Conservation (phyloP, 2,797 vertebrate species). For the Artibeus lituratus region DNA sequence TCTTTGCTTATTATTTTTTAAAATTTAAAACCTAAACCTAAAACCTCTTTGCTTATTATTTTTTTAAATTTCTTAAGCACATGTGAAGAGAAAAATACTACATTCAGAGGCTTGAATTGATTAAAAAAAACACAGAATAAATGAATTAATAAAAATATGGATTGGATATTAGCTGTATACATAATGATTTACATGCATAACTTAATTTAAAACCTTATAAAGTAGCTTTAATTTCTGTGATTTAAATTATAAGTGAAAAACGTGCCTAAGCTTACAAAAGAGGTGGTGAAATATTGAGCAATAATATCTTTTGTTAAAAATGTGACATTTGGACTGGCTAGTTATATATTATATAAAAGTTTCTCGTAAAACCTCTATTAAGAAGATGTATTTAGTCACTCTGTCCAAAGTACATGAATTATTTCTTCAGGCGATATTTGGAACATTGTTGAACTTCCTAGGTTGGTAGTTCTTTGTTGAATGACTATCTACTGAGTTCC, state of each 20-base stretch:
- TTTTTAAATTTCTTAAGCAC: background rate
- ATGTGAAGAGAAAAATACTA: background rate
- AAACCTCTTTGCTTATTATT: background rate
- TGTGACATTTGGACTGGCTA: background rate
- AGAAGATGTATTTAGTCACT: background rate
- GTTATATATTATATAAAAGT: background rate
- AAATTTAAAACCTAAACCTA: background rate
- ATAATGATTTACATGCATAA: background rate
- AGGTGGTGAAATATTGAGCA: background rate
- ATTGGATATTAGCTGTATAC: background rate
- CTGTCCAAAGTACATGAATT: background rate
- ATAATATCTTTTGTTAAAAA: background rate
- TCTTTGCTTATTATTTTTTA: background rate
- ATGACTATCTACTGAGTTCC: background rate
- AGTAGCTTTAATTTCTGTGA: background rate
- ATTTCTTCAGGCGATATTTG: background rate
- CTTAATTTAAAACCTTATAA: background rate
- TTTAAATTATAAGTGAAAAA: background rate
- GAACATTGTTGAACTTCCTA: background rate
- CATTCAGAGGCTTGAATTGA: background rate
- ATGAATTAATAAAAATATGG: background rate
- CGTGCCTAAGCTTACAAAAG: background rate
- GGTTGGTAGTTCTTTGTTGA: background rate
- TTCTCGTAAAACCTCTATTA: background rate
- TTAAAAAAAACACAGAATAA: background rate